Conservation (phyloP, 1,140 invertebrate genomes). For the Tribolium castaneum region DNA sequence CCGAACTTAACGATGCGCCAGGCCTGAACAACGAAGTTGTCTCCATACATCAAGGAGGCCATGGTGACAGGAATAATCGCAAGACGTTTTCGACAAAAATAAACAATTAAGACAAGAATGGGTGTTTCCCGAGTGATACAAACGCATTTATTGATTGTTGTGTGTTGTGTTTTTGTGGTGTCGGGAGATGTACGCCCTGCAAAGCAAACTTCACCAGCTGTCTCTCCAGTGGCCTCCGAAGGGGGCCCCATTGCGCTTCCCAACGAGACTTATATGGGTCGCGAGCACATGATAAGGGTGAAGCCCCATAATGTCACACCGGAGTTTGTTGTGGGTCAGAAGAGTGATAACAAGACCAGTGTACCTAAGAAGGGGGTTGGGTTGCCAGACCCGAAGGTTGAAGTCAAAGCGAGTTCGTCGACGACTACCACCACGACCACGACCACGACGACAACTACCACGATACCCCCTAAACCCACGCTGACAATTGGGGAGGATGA, state of each 20-base stretch:
- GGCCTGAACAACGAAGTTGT: no score
- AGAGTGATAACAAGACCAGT: slow-evolving; percentile 40
- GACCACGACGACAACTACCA: slow-evolving; percentile 35
- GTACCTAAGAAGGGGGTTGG: slow-evolving; percentile 48
- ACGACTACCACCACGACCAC: neutral
- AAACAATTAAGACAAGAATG: slow-evolving; percentile 6
- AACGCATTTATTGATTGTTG: neutral
- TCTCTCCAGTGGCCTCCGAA: neutral
- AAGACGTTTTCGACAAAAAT: neutral
- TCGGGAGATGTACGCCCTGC: neutral
- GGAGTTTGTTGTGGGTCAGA: neutral
- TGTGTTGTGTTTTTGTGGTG: neutral
- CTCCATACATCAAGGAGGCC: no score
- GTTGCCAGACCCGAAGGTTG: neutral
- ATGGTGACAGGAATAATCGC: neutral
- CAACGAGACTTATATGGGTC: slow-evolving; percentile 27
- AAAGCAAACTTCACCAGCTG: neutral
- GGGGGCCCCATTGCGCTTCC: neutral
- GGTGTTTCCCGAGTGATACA: slow-evolving; percentile 12
- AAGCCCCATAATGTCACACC: neutral
- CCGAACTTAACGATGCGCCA: no score
- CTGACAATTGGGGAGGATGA: slow-evolving; percentile 43
- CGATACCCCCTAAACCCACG: slow-evolving; percentile 36
- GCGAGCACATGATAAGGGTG: slow-evolving; percentile 27
- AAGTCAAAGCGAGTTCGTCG: neutral